Conservation (phyloP, 2,797 vertebrate species). For the Betta splendens region DNA sequence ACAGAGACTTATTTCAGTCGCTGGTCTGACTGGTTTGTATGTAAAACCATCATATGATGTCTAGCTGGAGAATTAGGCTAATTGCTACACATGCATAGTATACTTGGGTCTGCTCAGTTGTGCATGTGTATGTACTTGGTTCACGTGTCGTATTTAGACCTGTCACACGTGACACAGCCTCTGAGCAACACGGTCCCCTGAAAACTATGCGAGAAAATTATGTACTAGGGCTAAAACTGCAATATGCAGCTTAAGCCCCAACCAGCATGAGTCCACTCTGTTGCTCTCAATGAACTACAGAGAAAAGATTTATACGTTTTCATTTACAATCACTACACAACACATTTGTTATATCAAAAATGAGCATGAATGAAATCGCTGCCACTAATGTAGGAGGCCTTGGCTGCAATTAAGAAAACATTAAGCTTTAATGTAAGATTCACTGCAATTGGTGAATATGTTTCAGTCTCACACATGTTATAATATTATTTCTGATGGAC, state of each 20-base stretch:
- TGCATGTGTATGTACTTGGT: slow-evolving; percentile 2
- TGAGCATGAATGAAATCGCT: not conserved
- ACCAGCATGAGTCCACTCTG: no score
- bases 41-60: slow-evolving; percentile 67
- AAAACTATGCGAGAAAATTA: no score
- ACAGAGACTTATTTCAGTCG: slow-evolving; percentile 54
- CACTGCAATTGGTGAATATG: no score
- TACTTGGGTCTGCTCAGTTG: slow-evolving; percentile 12
- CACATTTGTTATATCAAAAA: not conserved
- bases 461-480: not conserved
- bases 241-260: no score
- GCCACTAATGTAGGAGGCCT: not conserved
- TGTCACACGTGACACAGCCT: not conserved
- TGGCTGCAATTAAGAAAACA: not conserved
- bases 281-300: no score
- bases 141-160: not conserved
- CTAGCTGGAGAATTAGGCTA: slow-evolving; percentile 38
- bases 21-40: slow-evolving; percentile 46
- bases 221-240: no score
- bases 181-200: no score
- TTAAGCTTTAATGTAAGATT: not conserved
- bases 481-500: not conserved
- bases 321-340: no score
- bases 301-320: no score
- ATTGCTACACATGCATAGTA: slow-evolving; percentile 37